Evolutionary conservation across 2,888 invertebrate species (phyloP).

Genomic region (Caenorhabditis sulstoni): DNA sequence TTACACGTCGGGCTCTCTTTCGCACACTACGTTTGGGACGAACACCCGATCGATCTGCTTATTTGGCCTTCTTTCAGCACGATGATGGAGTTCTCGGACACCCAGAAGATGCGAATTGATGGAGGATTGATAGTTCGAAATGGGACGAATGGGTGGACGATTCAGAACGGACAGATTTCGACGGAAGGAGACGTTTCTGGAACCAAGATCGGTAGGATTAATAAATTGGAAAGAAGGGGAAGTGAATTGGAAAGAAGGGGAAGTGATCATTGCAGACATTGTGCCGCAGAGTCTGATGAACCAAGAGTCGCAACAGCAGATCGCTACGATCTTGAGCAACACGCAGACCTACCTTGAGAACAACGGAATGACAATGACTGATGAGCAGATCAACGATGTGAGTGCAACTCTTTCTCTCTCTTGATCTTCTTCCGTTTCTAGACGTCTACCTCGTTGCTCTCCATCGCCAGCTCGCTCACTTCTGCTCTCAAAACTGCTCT

Average conservation of each 20-base stretch:
- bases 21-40: conserved; percentile 30
- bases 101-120: conserved; percentile 57
- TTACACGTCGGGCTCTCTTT: conserved; percentile 41
- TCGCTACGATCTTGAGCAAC: conserved; percentile 62
- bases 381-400: conserved; percentile 60
- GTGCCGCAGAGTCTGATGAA: conserved; percentile 65
- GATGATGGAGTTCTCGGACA: conserved; percentile 57
- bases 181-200: conserved; percentile 62
- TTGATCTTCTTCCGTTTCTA: conserved; percentile 10
- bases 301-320: conserved; percentile 63
- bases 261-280: conserved; percentile 57
- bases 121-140: conserved; percentile 65
- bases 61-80: conserved; percentile 42
- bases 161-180: conserved; percentile 63
- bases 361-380: conserved; percentile 65
- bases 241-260: too few species aligned
- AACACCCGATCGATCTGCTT: too few species aligned
- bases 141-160: conserved; percentile 65
- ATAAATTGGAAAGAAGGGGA: too few species aligned
- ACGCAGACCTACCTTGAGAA: conserved; percentile 60
- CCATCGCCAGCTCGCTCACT: conserved; percentile 56
- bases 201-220: conserved; percentile 52
- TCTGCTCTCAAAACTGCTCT: conserved; percentile 54
- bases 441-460: conserved; percentile 57
- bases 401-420: too few species aligned